Conservation (phyloP, 2,888 invertebrate species). For the Melieria omissa region DNA sequence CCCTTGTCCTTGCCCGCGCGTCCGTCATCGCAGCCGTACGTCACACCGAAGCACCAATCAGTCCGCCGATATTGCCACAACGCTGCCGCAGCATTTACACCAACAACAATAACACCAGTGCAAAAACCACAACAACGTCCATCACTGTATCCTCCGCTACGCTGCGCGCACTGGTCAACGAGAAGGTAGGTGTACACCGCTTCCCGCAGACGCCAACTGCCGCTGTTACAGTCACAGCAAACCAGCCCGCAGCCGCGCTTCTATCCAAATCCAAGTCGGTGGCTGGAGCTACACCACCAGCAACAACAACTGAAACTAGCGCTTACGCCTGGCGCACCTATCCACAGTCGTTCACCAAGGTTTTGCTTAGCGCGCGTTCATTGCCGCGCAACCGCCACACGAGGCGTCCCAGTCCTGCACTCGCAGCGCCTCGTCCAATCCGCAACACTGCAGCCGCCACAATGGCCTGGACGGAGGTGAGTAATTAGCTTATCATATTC, state of each 20-base stretch:
- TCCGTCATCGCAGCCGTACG: too few relatives aligned
- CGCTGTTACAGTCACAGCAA: too few relatives aligned
- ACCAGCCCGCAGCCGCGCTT: background rate
- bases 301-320: conserved; percentile 5
- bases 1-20: too few relatives aligned
- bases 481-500: conserved; percentile 30
- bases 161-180: conserved; percentile 28
- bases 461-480: conserved; percentile 51
- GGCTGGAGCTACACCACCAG: conserved; percentile 1
- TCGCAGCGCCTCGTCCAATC: conserved; percentile 15
- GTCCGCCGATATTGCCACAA: too few relatives aligned
- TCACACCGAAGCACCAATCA: too few relatives aligned
- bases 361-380: background rate
- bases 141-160: conserved; percentile 38
- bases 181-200: conserved; percentile 38
- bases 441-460: conserved; percentile 31
- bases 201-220: conserved; percentile 25
- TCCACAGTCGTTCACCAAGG: conserved; percentile 30
- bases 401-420: background rate
- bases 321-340: conserved; percentile 28
- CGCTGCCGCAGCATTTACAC: too few relatives aligned
- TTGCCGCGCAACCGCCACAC: conserved; percentile 12
- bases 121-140: background rate
- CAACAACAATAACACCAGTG: too few relatives aligned
- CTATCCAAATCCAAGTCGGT: conserved; percentile 21